Evolutionary conservation across 2,888 invertebrate species (phyloP).

Genomic region (Meta bourneti): DNA sequence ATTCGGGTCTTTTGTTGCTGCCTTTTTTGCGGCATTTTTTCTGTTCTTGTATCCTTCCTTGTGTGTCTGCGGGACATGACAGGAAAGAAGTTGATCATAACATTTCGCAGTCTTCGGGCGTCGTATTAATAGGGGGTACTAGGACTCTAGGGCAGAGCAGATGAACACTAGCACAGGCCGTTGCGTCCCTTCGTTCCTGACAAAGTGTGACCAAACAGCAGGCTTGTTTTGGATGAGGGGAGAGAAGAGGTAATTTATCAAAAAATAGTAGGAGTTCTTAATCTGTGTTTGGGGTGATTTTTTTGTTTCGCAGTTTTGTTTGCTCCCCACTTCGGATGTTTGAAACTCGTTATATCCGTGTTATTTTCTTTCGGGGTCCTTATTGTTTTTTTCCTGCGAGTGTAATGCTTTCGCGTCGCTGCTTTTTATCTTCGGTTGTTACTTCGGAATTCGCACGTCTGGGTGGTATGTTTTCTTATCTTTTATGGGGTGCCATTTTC

Average conservation of each 20-base stretch:
- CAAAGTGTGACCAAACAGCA: conserved; percentile 51
- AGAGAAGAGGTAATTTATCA: conserved; percentile 52
- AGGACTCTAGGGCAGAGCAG: conserved; percentile 17
- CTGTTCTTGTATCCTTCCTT: conserved; percentile 1
- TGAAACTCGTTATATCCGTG: background rate
- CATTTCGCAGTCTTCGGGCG: conserved; percentile 36
- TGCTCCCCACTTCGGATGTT: background rate
- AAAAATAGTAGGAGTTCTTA: conserved; percentile 45
- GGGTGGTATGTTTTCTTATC: background rate
- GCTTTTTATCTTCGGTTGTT: background rate
- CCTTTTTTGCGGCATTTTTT: background rate
- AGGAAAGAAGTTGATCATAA: conserved; percentile 55
- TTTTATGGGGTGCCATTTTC: background rate
- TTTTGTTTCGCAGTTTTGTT: conserved; percentile 7
- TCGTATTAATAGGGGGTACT: conserved; percentile 36
- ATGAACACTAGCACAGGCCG: background rate
- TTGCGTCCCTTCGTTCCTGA: conserved; percentile 25
- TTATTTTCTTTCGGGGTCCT: background rate
- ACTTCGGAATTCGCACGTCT: background rate
- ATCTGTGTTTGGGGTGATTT: conserved; percentile 45
- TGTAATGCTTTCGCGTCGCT: conserved; percentile 17
- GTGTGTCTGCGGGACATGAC: conserved; percentile 38
- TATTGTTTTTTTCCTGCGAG: conserved; percentile 18
- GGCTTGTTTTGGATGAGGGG: conserved; percentile 18
- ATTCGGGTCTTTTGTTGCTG: conserved; percentile 25